Evolutionary conservation across 2,113 vertebrate species (phyloP), one percentile per base, ranked within the genome.

Genomic region (Bombycilla garrulus): DNA sequence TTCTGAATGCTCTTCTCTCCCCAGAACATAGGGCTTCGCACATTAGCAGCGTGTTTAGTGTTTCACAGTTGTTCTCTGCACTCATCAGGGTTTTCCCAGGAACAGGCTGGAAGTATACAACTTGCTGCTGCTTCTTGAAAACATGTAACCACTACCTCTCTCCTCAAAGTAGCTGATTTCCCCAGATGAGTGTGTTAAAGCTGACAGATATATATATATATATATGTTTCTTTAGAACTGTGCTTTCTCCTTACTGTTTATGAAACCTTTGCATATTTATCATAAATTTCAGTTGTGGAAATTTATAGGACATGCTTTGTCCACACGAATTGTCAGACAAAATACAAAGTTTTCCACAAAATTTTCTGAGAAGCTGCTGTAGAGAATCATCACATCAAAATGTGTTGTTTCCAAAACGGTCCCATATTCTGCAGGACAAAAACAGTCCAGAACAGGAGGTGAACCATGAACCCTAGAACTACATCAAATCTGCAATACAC

Each of bases 1-100:
- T 72, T 84, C 91, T 93, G 93, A 95, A 95, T 96, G 92, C 80
- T 92, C 66, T 54, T 96, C 76, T 81, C 91, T 97, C 95, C 90
- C 61, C 54, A n/a, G 90, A 96, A 95, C 81, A 28, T 1, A 76
- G 85, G 86, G 72, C 90, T 95, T 87, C 9, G 3, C 88, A 53
- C 73, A 83, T 95, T 96, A 97, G 81, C 93, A 92, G 77, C 67
- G 22, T 73, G 81, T 77, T 94, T 61, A 85, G 71, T 58, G 36
- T 81, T 94, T 96, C 90, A 64, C 64, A 91, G 53, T 95, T 90
- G 80, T 88, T 96, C 93, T 91, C 76, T 88, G 72, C 83, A 50
- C 94, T 90, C 95, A 74, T 91, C 81, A 80, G 62, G 42, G 10
- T 91, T 95, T 95, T 94, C 76, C 51, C 76, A 86, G 65, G 77